These are phyloP conservation scores for Pogonomyrmex barbatus DNA, from an alignment of 1,140 invertebrate genomes.

Conservation along the genomic window DNA sequence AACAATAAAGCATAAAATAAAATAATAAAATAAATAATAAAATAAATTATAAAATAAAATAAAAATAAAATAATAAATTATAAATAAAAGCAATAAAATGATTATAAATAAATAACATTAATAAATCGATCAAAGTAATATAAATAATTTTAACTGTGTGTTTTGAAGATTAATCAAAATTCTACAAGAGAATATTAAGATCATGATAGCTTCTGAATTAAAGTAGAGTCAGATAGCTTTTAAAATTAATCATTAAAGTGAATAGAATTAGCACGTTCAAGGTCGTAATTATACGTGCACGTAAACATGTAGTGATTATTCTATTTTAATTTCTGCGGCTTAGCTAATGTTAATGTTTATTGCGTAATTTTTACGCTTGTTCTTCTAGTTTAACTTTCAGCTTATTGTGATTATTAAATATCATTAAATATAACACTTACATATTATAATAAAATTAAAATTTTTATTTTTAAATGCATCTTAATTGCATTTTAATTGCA, in stretches of 20 bases:
- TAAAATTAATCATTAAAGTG: neutral
- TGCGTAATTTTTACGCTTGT: neutral
- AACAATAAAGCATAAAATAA: too few relatives aligned
- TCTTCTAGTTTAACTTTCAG: neutral
- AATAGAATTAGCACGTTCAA: neutral
- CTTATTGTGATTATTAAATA: neutral
- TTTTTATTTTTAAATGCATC: neutral
- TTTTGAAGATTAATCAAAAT: neutral
- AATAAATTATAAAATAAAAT: too few relatives aligned
- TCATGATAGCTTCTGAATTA: neutral
- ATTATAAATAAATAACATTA: neutral
- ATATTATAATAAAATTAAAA: neutral
- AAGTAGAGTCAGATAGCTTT: too few relatives aligned
- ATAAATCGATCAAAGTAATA: neutral
- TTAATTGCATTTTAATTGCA: conserved; percentile 15
- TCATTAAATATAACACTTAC: neutral
- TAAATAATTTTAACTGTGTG: neutral
- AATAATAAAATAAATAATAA: too few relatives aligned
- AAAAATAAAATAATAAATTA: too few relatives aligned
- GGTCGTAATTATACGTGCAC: neutral
- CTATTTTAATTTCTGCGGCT: neutral
- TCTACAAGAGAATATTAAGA: neutral
- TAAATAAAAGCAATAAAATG: neutral
- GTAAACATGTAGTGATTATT: conserved; percentile 1
- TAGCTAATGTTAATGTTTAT: neutral